These are phyloP conservation scores for Drosophila mettleri DNA, from an alignment of 2,888 invertebrate species.

Conservation along the genomic window DNA sequence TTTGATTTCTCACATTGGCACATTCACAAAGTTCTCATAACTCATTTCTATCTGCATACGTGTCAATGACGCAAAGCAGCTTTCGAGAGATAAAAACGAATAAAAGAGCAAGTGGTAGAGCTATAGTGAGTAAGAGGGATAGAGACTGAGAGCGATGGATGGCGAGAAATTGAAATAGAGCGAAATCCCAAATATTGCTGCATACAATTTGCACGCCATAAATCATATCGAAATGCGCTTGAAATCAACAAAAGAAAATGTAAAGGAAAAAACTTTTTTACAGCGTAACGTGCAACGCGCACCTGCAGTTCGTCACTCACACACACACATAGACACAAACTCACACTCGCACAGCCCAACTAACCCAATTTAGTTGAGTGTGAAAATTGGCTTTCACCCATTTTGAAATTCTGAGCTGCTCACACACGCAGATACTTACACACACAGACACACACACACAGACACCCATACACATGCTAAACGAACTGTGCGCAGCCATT, in stretches of 20 bases:
- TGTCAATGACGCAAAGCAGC: constrained; percentile 50
- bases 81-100: not conserved
- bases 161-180: constrained; percentile 16
- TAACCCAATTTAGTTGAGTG: constrained; percentile 80
- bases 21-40: constrained; percentile 46
- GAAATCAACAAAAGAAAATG: constrained; percentile 58
- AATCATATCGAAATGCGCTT: constrained; percentile 71
- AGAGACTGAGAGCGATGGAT: not conserved
- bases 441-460: constrained; percentile 30
- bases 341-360: constrained; percentile 33
- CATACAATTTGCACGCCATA: constrained; percentile 74
- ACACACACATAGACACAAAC: constrained; percentile 5
- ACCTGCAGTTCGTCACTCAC: constrained; percentile 42
- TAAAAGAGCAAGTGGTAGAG: constrained; percentile 5
- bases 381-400: constrained; percentile 78
- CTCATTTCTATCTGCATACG: constrained; percentile 42
- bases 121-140: not conserved
- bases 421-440: constrained; percentile 16
- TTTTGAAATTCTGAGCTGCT: constrained; percentile 73
- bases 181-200: constrained; percentile 58
- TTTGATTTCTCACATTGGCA: constrained; percentile 43
- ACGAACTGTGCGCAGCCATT: constrained; percentile 57
- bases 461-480: constrained; percentile 44
- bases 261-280: constrained; percentile 49
- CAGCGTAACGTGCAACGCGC: constrained; percentile 53